Evolutionary conservation across 2,888 invertebrate species (phyloP).

Genomic region (Nemoura dubitans): DNA sequence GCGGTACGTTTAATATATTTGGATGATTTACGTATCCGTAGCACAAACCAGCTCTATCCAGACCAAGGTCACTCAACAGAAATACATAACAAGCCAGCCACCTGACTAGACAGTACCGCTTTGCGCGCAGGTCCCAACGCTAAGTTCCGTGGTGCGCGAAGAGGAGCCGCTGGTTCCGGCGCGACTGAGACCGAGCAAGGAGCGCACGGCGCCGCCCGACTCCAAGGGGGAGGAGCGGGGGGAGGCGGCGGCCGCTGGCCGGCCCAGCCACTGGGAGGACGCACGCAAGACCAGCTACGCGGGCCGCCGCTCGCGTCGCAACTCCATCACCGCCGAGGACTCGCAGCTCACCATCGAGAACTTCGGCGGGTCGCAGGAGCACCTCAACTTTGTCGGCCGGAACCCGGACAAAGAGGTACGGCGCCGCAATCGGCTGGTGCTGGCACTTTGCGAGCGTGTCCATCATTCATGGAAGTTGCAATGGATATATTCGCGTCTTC

Average conservation of each 20-base stretch:
- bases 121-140: slow-evolving; percentile 69
- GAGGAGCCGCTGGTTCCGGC: slow-evolving; percentile 69
- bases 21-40: too few species aligned
- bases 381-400: slow-evolving; percentile 83
- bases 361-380: slow-evolving; percentile 91
- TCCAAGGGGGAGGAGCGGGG: slow-evolving; percentile 76
- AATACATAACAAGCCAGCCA: too few species aligned
- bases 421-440: not conserved
- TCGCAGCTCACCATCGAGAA: slow-evolving; percentile 90
- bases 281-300: slow-evolving; percentile 76
- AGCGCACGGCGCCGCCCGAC: slow-evolving; percentile 70
- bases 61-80: too few species aligned
- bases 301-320: slow-evolving; percentile 83
- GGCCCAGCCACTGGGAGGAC: slow-evolving; percentile 87
- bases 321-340: slow-evolving; percentile 86
- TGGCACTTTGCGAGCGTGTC: too few species aligned
- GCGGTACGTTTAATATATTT: too few species aligned
- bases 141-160: slow-evolving; percentile 69
- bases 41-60: too few species aligned
- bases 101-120: not conserved
- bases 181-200: slow-evolving; percentile 68
- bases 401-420: slow-evolving; percentile 81
- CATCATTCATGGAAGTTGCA: too few species aligned
- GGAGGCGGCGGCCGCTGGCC: slow-evolving; percentile 74
- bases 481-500: too few species aligned